Conservation (phyloP, 2,888 invertebrate species). For the Hydroisotoma schaefferi region DNA sequence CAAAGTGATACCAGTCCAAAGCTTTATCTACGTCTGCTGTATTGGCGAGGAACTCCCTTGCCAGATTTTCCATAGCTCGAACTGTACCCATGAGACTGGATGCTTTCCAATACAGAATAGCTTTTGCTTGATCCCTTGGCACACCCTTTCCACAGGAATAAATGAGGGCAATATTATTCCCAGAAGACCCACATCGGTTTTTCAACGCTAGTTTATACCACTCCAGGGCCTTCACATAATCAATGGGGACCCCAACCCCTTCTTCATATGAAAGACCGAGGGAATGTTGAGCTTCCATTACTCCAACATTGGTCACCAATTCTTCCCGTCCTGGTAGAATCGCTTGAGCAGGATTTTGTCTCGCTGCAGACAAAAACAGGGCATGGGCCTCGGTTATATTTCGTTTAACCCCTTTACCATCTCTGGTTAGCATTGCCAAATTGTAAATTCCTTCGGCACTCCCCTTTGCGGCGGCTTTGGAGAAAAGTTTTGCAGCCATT, state of each 20-base stretch:
- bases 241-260: not conserved
- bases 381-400: not conserved
- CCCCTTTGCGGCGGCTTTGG: constrained; percentile 23
- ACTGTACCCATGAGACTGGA: not conserved
- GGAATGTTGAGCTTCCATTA: constrained; percentile 13
- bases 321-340: no score
- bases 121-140: not conserved
- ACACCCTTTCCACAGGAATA: constrained; percentile 8
- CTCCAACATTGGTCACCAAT: constrained; percentile 19
- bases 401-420: constrained; percentile 24
- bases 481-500: constrained; percentile 23
- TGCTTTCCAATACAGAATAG: constrained; percentile 17
- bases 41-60: not conserved
- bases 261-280: constrained; percentile 16
- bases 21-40: not conserved
- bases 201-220: constrained; percentile 22
- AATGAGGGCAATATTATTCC: constrained; percentile 17
- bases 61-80: constrained; percentile 11
- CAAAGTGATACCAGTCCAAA: constrained; percentile 6
- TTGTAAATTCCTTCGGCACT: constrained; percentile 36
- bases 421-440: constrained; percentile 12
- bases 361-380: not conserved
- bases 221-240: constrained; percentile 1
- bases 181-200: constrained; percentile 13
- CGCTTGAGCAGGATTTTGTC: not conserved